These are phyloP conservation scores for Bombus pascuorum DNA, from an alignment of 1,140 invertebrate genomes.

Conservation along the genomic window DNA sequence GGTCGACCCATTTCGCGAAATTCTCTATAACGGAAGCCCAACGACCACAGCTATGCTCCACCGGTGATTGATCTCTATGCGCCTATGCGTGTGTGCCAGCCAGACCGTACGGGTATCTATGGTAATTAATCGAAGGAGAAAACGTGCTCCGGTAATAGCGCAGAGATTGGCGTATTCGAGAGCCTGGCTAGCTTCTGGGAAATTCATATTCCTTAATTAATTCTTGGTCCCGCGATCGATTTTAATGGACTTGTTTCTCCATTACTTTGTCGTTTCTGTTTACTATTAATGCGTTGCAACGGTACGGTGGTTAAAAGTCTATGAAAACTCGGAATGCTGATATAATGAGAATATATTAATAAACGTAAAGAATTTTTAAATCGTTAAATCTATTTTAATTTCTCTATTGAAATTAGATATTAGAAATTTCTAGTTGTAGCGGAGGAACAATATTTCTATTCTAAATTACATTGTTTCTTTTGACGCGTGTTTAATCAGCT, in stretches of 20 bases:
- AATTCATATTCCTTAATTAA: slow-evolving; percentile 41
- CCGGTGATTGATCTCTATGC: slow-evolving; percentile 60
- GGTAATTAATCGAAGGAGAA: slow-evolving; percentile 65
- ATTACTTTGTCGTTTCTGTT: not conserved
- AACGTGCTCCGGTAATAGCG: slow-evolving; percentile 59
- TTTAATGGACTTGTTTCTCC: not conserved
- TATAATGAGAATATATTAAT: not conserved
- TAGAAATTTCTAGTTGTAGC: no score
- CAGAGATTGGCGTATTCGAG: slow-evolving; percentile 47
- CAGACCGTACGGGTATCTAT: slow-evolving; percentile 32
- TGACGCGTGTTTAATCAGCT: no score
- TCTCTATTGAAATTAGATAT: no score
- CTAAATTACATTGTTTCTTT: no score
- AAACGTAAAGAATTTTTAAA: not conserved
- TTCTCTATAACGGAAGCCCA: slow-evolving; percentile 60
- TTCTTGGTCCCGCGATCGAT: slow-evolving; percentile 14
- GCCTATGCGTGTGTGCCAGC: slow-evolving; percentile 44
- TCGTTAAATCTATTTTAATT: not conserved
- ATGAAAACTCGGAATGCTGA: not conserved
- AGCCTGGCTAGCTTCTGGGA: not conserved
- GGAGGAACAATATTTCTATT: no score
- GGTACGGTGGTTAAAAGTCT: not conserved
- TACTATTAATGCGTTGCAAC: no score
- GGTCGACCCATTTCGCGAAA: slow-evolving; percentile 54
- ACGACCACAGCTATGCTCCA: slow-evolving; percentile 62